Evolutionary conservation across 2,888 invertebrate genomes (phyloP).

Genomic region (Heteromyza rotundicornis): DNA sequence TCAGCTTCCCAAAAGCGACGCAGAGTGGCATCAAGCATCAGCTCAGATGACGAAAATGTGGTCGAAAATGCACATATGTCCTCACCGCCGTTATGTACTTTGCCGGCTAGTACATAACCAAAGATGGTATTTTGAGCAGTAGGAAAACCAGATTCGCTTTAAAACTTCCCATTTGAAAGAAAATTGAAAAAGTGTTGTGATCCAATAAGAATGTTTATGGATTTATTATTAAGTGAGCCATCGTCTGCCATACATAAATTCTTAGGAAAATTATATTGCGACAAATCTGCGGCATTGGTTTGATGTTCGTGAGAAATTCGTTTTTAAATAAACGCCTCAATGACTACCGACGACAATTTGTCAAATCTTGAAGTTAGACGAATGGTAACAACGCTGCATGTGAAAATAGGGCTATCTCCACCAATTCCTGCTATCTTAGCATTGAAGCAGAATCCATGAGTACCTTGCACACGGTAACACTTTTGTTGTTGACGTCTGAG

Average conservation of each 20-base stretch:
- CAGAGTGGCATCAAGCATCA: neutral
- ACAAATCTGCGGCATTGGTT: neutral
- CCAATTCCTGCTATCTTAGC: neutral
- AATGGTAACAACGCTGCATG: neutral
- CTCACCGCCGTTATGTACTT: constrained; percentile 12
- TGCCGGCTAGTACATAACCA: constrained; percentile 5
- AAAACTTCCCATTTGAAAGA: neutral
- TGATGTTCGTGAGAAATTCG: neutral
- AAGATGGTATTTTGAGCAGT: constrained; percentile 7
- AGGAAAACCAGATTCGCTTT: neutral
- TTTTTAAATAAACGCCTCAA: neutral
- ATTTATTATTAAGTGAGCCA: neutral
- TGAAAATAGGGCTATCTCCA: neutral
- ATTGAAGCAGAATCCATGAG: constrained; percentile 11
- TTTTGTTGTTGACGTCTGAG: neutral
- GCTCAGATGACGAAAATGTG: neutral
- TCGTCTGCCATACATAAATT: constrained; percentile 5
- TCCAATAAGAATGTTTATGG: neutral
- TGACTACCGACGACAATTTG: neutral
- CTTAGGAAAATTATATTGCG: neutral
- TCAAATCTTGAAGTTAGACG: neutral
- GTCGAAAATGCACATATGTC: neutral
- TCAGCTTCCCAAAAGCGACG: neutral
- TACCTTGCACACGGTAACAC: neutral
- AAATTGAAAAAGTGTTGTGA: constrained; percentile 8